Evolutionary conservation across 2,888 invertebrate species (phyloP).

Genomic region (Alsophila aescularia): DNA sequence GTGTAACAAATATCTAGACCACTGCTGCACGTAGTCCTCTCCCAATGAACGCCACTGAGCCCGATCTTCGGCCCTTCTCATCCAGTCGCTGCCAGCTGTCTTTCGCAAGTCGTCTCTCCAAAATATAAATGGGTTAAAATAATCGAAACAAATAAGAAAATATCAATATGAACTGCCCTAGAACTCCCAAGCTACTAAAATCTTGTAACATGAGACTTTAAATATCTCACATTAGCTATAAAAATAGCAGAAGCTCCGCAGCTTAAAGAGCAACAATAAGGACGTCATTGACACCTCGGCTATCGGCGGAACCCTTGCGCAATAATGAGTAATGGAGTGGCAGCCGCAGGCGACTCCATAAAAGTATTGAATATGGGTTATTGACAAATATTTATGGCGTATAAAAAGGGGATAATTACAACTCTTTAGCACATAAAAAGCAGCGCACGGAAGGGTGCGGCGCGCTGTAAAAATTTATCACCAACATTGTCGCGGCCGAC

Average conservation of each 20-base stretch:
- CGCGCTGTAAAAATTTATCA: conserved; percentile 76
- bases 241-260: conserved; percentile 35
- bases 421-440: conserved; percentile 83
- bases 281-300: conserved; percentile 58
- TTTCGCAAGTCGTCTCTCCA: too few species aligned
- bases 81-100: too few species aligned
- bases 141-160: background rate
- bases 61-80: too few species aligned
- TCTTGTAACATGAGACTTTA: background rate
- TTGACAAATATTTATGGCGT: conserved; percentile 84
- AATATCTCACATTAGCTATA: background rate
- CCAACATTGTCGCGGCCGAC: conserved; percentile 65
- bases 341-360: conserved; percentile 77
- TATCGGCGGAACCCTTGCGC: conserved; percentile 69
- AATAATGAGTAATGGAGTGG: conserved; percentile 78
- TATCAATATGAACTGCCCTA: background rate
- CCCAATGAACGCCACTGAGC: too few species aligned
- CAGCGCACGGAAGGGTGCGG: conserved; percentile 72
- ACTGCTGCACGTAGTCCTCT: too few species aligned
- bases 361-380: conserved; percentile 80
- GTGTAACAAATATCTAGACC: too few species aligned
- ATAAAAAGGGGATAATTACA: conserved; percentile 84
- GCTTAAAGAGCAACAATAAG: conserved; percentile 54
- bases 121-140: background rate
- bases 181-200: background rate